These are phyloP conservation scores for Danio tinwini DNA, from an alignment of 2,797 vertebrate species.

Conservation along the genomic window DNA sequence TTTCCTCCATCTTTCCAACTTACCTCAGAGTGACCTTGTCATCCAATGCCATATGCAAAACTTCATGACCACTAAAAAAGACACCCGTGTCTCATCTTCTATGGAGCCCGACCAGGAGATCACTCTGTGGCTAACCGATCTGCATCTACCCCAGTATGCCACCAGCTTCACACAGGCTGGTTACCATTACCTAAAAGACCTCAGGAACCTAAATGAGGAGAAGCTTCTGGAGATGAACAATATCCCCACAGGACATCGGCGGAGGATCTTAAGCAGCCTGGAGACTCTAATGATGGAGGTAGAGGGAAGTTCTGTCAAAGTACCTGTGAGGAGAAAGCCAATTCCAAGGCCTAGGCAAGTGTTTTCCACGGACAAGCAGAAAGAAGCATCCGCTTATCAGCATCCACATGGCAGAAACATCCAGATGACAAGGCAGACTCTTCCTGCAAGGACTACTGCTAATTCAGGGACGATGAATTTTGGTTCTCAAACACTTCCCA, in stretches of 20 bases:
- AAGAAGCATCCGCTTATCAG: constrained; percentile 45
- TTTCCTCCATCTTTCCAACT: background rate
- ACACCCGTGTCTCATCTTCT: constrained; percentile 77
- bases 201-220: constrained; percentile 79
- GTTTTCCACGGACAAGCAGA: constrained; percentile 65
- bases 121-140: constrained; percentile 81
- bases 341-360: constrained; percentile 65
- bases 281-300: constrained; percentile 65
- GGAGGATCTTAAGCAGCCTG: constrained; percentile 88
- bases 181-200: constrained; percentile 80
- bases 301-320: constrained; percentile 6
- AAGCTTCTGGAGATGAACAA: constrained; percentile 83
- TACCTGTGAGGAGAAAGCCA: constrained; percentile 37
- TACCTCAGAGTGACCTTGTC: background rate
- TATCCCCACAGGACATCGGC: constrained; percentile 90
- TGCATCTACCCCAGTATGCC: constrained; percentile 87
- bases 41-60: constrained; percentile 11
- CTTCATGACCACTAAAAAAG: constrained; percentile 45
- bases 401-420: constrained; percentile 39
- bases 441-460: constrained; percentile 58
- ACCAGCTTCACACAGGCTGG: constrained; percentile 78
- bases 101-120: constrained; percentile 73
- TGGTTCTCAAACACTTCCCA: constrained; percentile 55
- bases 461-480: background rate
- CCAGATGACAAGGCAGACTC: constrained; percentile 56